Conservation (phyloP, 2,113 vertebrate genomes). For the Rhinogobius similis region DNA sequence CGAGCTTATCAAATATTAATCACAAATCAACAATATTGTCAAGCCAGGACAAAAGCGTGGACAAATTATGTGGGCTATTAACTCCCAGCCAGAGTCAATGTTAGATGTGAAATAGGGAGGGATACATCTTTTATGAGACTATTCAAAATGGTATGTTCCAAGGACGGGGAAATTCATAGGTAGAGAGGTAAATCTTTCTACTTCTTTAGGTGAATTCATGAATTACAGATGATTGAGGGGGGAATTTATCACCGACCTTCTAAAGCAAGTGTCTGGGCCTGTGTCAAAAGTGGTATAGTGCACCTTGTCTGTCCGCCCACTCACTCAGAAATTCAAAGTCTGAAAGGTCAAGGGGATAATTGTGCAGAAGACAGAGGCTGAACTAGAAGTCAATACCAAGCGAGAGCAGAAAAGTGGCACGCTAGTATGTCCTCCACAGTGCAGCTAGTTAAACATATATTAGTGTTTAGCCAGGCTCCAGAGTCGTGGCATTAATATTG, state of each 20-base stretch:
- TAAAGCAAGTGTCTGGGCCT: background rate
- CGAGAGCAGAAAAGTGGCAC: background rate
- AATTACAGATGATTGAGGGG: background rate
- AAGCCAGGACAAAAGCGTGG: slow-evolving; percentile 38
- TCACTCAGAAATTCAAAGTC: background rate
- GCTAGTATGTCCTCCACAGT: background rate
- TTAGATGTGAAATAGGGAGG: slow-evolving; percentile 2
- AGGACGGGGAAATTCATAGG: background rate
- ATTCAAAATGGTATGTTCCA: slow-evolving; percentile 1
- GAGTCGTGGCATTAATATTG: background rate
- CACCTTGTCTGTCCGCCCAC: background rate
- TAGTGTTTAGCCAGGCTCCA: background rate
- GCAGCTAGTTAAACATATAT: slow-evolving; percentile 8
- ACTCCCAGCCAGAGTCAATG: slow-evolving; percentile 3
- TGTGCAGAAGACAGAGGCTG: background rate
- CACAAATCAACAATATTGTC: slow-evolving; percentile 49
- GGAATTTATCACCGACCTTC: background rate
- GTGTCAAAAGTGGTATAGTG: background rate
- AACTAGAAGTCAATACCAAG: slow-evolving; percentile 4
- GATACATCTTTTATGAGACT: slow-evolving; percentile 9
- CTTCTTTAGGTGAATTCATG: slow-evolving; percentile 4
- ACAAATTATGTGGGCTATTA: slow-evolving; percentile 5
- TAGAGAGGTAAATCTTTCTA: background rate
- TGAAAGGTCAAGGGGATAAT: slow-evolving; percentile 4
- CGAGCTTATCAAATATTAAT: slow-evolving; percentile 66